These are phyloP conservation scores for Coenonympha arcania DNA, from an alignment of 2,888 invertebrate species.

Conservation along the genomic window DNA sequence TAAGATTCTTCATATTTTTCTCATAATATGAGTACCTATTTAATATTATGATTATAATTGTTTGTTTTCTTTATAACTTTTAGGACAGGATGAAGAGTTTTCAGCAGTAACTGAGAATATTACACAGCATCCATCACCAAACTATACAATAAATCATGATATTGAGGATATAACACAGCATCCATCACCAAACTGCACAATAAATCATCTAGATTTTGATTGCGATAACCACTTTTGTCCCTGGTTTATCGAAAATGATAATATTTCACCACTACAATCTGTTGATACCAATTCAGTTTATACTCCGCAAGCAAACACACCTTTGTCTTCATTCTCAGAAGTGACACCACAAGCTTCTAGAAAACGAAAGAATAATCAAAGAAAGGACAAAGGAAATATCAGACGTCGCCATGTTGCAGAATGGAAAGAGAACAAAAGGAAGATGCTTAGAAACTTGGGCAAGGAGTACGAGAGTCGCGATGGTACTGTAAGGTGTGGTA, in stretches of 20 bases:
- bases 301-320: constrained; percentile 1
- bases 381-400: neutral
- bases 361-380: neutral
- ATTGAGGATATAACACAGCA: no score
- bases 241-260: neutral
- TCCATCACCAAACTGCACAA: no score
- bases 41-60: no score
- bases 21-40: no score
- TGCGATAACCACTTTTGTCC: neutral
- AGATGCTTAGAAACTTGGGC: constrained; percentile 2
- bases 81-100: no score
- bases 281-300: neutral
- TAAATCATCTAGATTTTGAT: neutral
- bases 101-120: neutral
- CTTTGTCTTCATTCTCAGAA: neutral
- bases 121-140: no score
- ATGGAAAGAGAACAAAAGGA: constrained; percentile 4
- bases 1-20: no score
- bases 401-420: constrained; percentile 1
- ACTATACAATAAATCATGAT: no score
- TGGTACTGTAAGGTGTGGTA: constrained; percentile 1
- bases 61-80: no score
- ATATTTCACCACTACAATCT: neutral
- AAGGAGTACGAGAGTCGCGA: constrained; percentile 2
- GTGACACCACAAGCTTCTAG: neutral